Percentiles rank a stretch among this genome's conserved stretches.
These are phyloP conservation scores for Nebria brevicollis DNA, from an alignment of 2,888 invertebrate species.

Conservation along the genomic window DNA sequence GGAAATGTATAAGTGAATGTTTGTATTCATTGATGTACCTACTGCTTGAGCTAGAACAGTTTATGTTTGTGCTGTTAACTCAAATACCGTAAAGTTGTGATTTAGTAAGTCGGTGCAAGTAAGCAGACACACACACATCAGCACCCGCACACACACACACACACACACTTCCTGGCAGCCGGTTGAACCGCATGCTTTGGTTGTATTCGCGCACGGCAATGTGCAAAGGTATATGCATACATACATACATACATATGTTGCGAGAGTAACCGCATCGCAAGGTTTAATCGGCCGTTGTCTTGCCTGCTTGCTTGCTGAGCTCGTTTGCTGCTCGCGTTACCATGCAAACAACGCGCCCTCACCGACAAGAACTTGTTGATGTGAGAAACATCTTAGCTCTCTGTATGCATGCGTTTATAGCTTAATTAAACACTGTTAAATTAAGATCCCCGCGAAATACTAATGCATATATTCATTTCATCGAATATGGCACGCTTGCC, in stretches of 20 bases:
- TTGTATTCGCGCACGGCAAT: conserved; percentile 3
- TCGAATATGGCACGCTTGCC: too few species aligned
- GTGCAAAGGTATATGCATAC: background rate
- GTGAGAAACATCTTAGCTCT: conserved; percentile 27
- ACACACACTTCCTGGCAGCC: conserved; percentile 2
- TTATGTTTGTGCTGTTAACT: conserved; percentile 24
- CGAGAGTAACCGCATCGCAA: conserved; percentile 1
- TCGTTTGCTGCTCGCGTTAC: conserved; percentile 4
- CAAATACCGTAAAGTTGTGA: conserved; percentile 36
- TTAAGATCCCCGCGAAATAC: conserved; percentile 29
- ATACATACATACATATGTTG: background rate
- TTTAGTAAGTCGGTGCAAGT: conserved; percentile 14
- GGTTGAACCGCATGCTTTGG: background rate
- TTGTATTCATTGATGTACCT: conserved; percentile 12
- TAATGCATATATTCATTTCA: conserved; percentile 7
- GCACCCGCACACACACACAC: conserved; percentile 14
- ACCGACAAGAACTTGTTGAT: conserved; percentile 18
- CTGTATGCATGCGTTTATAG: conserved; percentile 25
- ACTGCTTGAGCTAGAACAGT: background rate
- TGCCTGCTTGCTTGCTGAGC: conserved; percentile 1
- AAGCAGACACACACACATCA: background rate
- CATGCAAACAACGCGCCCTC: conserved; percentile 13
- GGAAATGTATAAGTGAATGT: background rate
- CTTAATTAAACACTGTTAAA: conserved; percentile 38
- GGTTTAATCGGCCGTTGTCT: conserved; percentile 1